Evolutionary conservation across 2,888 invertebrate species (phyloP).

Genomic region (Oligia fasciuncula): DNA sequence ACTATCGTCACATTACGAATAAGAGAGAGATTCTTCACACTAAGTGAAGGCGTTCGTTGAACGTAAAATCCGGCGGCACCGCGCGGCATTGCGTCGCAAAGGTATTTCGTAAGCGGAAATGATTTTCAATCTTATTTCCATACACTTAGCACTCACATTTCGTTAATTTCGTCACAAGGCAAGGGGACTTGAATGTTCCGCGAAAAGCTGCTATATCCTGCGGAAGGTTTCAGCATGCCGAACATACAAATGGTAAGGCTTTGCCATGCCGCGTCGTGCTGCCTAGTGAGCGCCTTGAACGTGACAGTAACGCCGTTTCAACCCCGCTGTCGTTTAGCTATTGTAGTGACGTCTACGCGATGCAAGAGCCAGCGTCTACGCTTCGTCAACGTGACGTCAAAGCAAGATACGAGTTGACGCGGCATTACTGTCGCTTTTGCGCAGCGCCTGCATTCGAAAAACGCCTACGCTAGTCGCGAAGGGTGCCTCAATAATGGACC

Average conservation of each 20-base stretch:
- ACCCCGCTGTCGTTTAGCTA: neutral
- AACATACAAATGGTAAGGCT: neutral
- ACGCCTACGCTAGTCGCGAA: neutral
- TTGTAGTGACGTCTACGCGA: neutral
- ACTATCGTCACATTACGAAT: conserved; percentile 21
- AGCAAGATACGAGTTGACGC: neutral
- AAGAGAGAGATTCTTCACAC: neutral
- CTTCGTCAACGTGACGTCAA: neutral
- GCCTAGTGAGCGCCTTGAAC: neutral
- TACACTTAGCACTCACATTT: neutral
- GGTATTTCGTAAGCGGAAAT: neutral
- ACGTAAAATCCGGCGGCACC: neutral
- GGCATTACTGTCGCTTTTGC: neutral
- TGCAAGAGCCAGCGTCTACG: neutral
- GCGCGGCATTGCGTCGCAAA: neutral
- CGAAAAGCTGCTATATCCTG: neutral
- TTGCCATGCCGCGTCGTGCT: neutral
- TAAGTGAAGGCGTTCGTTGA: neutral
- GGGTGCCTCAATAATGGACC: conserved; percentile 36
- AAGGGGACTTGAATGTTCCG: neutral
- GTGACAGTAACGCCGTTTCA: neutral
- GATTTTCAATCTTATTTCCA: neutral
- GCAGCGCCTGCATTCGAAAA: neutral
- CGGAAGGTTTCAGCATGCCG: neutral
- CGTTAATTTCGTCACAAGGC: neutral